Percentiles rank a stretch among this genome's conserved stretches.
phyloP scores from a whole-genome alignment of 2,797 vertebrate species.

The Trichosurus vulpecula region DNA sequence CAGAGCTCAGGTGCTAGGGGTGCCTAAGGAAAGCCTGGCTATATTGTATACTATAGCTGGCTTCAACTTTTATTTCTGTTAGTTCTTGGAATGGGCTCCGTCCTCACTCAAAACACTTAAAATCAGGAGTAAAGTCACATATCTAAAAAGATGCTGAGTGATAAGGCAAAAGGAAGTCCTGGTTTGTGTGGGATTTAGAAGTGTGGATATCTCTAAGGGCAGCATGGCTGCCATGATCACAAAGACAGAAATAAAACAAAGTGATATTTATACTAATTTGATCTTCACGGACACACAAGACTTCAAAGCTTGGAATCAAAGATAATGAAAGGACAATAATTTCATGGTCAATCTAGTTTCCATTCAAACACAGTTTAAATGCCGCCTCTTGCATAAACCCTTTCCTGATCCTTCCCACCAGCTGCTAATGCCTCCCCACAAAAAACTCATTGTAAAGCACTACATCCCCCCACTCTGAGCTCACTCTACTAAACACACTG shows the following conservation, averaged over 20 bases:
- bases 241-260: background rate
- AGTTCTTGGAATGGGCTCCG: background rate
- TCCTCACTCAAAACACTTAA: background rate
- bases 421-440: background rate
- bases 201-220: background rate
- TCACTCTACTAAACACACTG: background rate
- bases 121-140: background rate
- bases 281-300: background rate
- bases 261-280: background rate
- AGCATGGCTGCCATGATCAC: background rate
- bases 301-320: background rate
- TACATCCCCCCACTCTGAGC: background rate
- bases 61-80: background rate
- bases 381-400: background rate
- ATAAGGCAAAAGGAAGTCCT: background rate
- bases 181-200: background rate
- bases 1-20: background rate
- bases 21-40: background rate
- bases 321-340: background rate
- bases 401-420: background rate
- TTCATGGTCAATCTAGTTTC: background rate
- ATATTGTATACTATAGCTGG: background rate
- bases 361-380: background rate
- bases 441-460: background rate
- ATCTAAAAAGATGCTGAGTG: background rate